These are phyloP conservation scores for Lamproptera curius DNA, from an alignment of 2,888 invertebrate species.

Conservation along the genomic window DNA sequence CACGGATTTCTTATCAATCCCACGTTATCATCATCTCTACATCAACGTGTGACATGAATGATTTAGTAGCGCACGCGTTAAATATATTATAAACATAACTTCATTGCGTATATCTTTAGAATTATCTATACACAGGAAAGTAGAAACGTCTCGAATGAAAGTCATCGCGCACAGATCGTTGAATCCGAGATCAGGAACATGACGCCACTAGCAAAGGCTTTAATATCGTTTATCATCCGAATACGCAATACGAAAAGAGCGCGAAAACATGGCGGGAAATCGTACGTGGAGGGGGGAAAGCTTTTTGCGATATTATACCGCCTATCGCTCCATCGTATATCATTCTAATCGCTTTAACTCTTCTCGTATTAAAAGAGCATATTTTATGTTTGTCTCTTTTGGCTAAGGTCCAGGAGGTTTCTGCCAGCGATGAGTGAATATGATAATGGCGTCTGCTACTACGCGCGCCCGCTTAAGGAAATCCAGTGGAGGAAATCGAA, in stretches of 20 bases:
- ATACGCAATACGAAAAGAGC: slow-evolving; percentile 14
- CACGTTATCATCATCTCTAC: no score
- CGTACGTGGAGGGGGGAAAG: slow-evolving; percentile 23
- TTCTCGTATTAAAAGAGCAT: slow-evolving; percentile 46
- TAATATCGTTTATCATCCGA: slow-evolving; percentile 15
- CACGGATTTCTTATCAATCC: no score
- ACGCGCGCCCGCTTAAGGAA: slow-evolving; percentile 7
- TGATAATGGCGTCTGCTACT: slow-evolving; percentile 25
- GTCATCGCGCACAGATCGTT: no score
- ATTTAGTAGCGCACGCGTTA: no score
- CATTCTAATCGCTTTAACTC: slow-evolving; percentile 47
- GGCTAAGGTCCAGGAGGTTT: slow-evolving; percentile 38
- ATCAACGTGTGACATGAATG: no score
- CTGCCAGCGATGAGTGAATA: slow-evolving; percentile 35
- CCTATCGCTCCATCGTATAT: slow-evolving; percentile 33
- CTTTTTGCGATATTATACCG: slow-evolving; percentile 29
- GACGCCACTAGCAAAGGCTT: neutral
- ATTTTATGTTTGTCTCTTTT: slow-evolving; percentile 39
- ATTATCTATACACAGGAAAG: no score
- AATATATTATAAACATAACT: no score
- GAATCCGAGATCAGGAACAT: no score
- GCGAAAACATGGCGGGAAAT: slow-evolving; percentile 24
- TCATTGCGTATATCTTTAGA: no score
- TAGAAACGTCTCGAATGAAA: no score
- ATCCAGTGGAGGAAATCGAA: no score